Evolutionary conservation across 2,797 vertebrate genomes (phyloP), one percentile per base, ranked within the genome.

Genomic region (Crenuchus spilurus): DNA sequence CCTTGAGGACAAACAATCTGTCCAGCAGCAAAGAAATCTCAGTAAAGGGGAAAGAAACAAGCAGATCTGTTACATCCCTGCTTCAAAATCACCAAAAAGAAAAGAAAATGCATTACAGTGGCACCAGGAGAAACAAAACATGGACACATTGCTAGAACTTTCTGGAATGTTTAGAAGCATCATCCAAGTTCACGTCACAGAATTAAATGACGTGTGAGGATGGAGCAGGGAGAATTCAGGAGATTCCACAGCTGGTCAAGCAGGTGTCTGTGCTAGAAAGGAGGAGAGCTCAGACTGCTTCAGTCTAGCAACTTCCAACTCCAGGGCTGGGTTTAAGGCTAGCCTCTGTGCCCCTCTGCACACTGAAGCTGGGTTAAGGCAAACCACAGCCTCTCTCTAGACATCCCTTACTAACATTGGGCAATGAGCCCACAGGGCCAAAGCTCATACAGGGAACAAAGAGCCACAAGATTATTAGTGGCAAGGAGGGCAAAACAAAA

Each of bases 151-250:
- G 20, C 35, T 52, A 41, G 57, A 64, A 70, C 60, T 44, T 75
- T 26, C 81, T 87, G 91, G 92, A 93, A 93, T 93, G 91, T 91
- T 57, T 77, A 79, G 67, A 80, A 70, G 54, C 4, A 41, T 24
- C 46, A 18, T 22, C 57, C 51, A 61, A 31, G 14, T 71, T 74
- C 41, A 75, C 67, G 14, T 22, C 20, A 55, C 18, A 68, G 33
- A 11, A 16, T 33, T 63, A 31, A n/a, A 66, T 55, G 76, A 72
- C 8, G 22, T 10, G 37, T 2, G 28, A 57, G 26, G 37, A 39
- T 22, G 2, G 30, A 72, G 69, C 1, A n/a, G 24, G 49, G 41
- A 51, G 46, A 37, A 22, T 0, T 30, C 33, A 2, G 11, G 0
- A 37, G 6, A 14, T 51, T 6, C 14, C 51, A 28, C 42, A 2